Conservation (phyloP, 1,140 invertebrate genomes). For the Ptiloglossa arizonensis region DNA sequence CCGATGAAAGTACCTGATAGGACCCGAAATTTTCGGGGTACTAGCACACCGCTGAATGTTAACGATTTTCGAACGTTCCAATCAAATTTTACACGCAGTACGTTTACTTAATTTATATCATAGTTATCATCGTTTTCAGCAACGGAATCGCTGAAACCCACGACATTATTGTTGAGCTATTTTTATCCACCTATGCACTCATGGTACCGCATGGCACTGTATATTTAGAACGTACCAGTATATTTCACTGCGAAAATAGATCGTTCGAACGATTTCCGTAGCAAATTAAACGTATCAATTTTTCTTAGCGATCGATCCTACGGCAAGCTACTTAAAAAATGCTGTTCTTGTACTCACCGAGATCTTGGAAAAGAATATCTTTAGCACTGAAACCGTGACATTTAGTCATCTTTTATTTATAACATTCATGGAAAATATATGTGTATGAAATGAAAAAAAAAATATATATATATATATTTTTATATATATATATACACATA, state of each 20-base stretch:
- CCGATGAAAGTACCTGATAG: too few relatives aligned
- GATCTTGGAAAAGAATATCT: background rate
- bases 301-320: background rate
- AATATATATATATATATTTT: background rate
- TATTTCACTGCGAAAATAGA: slow-evolving; percentile 23
- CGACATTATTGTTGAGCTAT: slow-evolving; percentile 18
- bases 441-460: background rate
- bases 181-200: slow-evolving; percentile 36
- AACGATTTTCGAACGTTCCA: background rate
- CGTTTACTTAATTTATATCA: slow-evolving; percentile 1
- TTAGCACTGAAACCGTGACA: background rate
- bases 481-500: background rate
- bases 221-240: slow-evolving; percentile 39
- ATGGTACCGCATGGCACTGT: slow-evolving; percentile 37
- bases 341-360: background rate
- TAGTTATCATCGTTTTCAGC: background rate
- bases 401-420: slow-evolving; percentile 16
- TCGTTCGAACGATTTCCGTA: slow-evolving; percentile 29
- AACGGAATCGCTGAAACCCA: slow-evolving; percentile 2
- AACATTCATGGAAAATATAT: slow-evolving; percentile 7
- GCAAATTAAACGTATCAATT: slow-evolving; percentile 8
- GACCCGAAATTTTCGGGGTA: too few relatives aligned
- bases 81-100: background rate
- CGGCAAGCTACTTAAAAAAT: slow-evolving; percentile 15
- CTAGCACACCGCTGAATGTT: too few relatives aligned